Evolutionary conservation across 1,140 invertebrate genomes (phyloP), one percentile per base, ranked within the genome.

Genomic region (Drosophila pseudoobscura): DNA sequence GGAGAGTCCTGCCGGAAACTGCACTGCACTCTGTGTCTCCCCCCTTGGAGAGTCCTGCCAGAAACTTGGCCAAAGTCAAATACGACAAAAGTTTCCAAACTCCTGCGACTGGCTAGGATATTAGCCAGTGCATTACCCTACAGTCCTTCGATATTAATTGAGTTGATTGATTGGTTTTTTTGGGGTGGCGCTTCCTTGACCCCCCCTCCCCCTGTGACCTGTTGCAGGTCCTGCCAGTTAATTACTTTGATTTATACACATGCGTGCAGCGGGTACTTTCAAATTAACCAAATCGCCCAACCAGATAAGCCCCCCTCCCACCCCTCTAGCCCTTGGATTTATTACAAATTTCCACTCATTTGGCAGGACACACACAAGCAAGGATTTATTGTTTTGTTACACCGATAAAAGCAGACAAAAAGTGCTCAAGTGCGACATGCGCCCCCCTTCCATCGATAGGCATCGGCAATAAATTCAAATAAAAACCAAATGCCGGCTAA

Each of bases 11-110:
- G 80, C 77, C 84, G 75, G 71, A 62, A 55, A 49, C 44, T 51
- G 64, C 62, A 63, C 65, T 75, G 1, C 31, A 3, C 31, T 11
- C 35, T 17, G 17, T 17, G 11, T n/a, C 35, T 13, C 35, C 13
- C 9, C 4, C 11, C 3, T 11, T 49, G 60, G 35, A 64, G 17
- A 17, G 17, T 17, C 17, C 17, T 17, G 17, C 17, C 17, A 17
- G 17, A 17, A 87, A 85, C 73, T 87, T 85, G 77, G 68, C 80
- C 80, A 85, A 85, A 85, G 80, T 85, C 82, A 85, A 85, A 87
- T 74, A 87, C 11, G 47, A 20, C 20, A 20, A 85, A 85, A 80
- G 78, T 87, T 71, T 17, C 0, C 17, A 0, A 0, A 17, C 17
- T 17, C 17, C 17, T 17, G 17, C 17, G 17, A 17, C 52, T 75